phyloP scores from a whole-genome alignment of 1,140 invertebrate species.

The Drosophila erecta region DNA sequence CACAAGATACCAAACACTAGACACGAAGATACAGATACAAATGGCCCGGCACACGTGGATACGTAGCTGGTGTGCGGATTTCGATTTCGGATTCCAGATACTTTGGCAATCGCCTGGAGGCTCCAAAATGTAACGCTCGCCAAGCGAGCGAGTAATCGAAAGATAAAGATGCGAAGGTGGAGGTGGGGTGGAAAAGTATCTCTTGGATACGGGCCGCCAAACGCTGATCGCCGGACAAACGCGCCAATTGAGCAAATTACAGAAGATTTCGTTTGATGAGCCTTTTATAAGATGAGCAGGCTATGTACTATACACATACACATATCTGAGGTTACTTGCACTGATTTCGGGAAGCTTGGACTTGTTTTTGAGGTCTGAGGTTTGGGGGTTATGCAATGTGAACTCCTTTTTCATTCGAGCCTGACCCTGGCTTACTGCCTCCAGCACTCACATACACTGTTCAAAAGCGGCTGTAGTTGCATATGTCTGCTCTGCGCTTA shows the following conservation, averaged over 20 bases:
- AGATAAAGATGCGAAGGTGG: slow-evolving; percentile 1
- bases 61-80: slow-evolving; percentile 35
- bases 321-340: slow-evolving; percentile 43
- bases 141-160: slow-evolving; percentile 14
- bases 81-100: slow-evolving; percentile 25
- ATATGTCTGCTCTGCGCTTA: slow-evolving; percentile 26
- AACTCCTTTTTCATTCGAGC: slow-evolving; percentile 9
- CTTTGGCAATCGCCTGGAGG: slow-evolving; percentile 29
- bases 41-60: slow-evolving; percentile 7
- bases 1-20: slow-evolving; percentile 25
- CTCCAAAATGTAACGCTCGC: slow-evolving; percentile 34
- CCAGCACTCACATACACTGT: not conserved
- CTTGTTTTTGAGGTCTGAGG: slow-evolving; percentile 25
- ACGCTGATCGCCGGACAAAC: slow-evolving; percentile 53
- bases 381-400: slow-evolving; percentile 42
- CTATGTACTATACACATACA: slow-evolving; percentile 16
- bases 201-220: slow-evolving; percentile 67
- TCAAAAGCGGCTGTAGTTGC: slow-evolving; percentile 9
- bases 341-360: slow-evolving; percentile 36
- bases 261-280: slow-evolving; percentile 78
- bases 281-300: slow-evolving; percentile 50
- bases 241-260: slow-evolving; percentile 78
- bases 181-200: slow-evolving; percentile 56
- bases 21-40: slow-evolving; percentile 17
- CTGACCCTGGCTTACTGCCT: not conserved